Conservation (phyloP, 2,113 vertebrate species). For the Myotis brandtii region DNA sequence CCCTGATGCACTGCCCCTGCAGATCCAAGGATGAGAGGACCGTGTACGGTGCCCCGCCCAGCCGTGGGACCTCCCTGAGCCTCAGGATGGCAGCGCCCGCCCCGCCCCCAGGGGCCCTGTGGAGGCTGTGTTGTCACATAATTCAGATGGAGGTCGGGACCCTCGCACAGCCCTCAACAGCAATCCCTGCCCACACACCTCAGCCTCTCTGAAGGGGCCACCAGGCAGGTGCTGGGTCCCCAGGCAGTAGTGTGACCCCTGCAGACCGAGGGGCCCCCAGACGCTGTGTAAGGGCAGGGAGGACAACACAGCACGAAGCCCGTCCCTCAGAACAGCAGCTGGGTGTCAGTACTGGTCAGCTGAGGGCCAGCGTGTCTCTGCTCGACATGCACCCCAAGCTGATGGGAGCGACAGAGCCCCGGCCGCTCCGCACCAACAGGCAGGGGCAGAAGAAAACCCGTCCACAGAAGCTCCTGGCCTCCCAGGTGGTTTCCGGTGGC, state of each 20-base stretch:
- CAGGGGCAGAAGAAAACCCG: background rate
- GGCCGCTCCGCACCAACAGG: background rate
- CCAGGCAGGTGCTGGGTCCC: background rate
- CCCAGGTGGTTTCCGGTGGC: background rate
- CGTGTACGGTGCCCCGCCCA: background rate
- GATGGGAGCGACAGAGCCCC: background rate
- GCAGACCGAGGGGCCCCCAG: background rate
- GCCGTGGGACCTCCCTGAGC: background rate
- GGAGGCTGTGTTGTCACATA: no score
- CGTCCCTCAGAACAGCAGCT: background rate
- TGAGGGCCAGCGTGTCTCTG: background rate
- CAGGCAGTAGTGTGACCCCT: background rate
- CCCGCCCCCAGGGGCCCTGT: background rate
- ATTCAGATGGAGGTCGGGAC: background rate
- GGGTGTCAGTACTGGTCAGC: background rate
- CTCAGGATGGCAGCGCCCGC: background rate
- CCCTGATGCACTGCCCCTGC: background rate
- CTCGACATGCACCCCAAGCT: background rate
- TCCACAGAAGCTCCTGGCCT: background rate
- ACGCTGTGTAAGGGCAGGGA: background rate
- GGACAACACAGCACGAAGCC: background rate
- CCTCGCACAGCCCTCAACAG: background rate
- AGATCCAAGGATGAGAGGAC: background rate
- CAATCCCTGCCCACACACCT: background rate
- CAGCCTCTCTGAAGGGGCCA: background rate